phyloP scores from a whole-genome alignment of 1,140 invertebrate species.

The Maconellicoccus hirsutus region DNA sequence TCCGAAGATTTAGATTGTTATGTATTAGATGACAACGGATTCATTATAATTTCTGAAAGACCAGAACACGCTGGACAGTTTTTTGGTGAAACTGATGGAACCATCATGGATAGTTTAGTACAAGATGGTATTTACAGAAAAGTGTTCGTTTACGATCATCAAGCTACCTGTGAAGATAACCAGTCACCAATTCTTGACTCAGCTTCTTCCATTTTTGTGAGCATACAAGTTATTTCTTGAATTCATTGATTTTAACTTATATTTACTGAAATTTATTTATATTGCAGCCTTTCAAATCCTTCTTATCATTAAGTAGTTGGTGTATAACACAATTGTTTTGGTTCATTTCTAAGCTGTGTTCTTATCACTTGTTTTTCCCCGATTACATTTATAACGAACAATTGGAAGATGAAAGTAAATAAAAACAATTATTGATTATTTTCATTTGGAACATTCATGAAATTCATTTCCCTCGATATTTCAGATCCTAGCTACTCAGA shows the following conservation, averaged over 20 bases:
- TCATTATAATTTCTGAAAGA: conserved; percentile 80
- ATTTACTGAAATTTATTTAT: too few relatives aligned
- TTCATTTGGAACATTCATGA: background rate
- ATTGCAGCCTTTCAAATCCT: conserved; percentile 37
- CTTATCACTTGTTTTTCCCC: background rate
- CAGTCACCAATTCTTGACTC: conserved; percentile 53
- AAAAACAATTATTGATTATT: background rate
- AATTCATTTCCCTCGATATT: conserved; percentile 25
- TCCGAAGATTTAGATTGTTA: conserved; percentile 81
- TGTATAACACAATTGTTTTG: conserved; percentile 29
- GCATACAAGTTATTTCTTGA: too few relatives aligned
- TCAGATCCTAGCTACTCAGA: conserved; percentile 32
- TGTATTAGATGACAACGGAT: conserved; percentile 84
- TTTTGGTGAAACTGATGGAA: conserved; percentile 88
- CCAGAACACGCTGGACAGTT: conserved; percentile 72
- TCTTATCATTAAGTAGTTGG: conserved; percentile 30
- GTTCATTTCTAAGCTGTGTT: conserved; percentile 27
- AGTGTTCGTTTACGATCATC: conserved; percentile 75
- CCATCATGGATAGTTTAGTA: conserved; percentile 84
- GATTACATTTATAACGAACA: conserved; percentile 27
- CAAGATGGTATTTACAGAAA: conserved; percentile 79
- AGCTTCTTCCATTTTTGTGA: conserved; percentile 23
- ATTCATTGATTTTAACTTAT: too few relatives aligned
- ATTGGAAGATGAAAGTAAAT: conserved; percentile 31
- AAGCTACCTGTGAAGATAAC: conserved; percentile 69